phyloP scores from a whole-genome alignment of 2,888 invertebrate genomes.

The Blera fallax region DNA sequence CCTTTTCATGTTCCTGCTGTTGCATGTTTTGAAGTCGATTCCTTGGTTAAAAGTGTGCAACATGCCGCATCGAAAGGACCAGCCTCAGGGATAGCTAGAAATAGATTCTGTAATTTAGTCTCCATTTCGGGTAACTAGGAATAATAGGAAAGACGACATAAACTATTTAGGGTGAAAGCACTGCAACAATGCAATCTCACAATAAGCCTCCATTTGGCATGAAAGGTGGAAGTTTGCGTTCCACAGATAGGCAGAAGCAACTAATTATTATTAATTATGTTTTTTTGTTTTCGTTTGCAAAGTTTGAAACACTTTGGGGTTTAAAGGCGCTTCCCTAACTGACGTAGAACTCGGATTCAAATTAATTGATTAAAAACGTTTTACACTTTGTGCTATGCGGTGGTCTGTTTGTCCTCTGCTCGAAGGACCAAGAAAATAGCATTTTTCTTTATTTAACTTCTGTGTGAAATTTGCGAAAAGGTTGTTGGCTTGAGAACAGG shows the following conservation, averaged over 20 bases:
- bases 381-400: neutral
- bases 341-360: neutral
- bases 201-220: no score
- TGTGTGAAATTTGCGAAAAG: neutral
- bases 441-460: neutral
- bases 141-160: neutral
- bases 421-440: neutral
- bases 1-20: neutral
- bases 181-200: neutral
- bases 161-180: neutral
- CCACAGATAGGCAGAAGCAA: neutral
- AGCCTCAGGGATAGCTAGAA: neutral
- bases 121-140: neutral
- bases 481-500: neutral
- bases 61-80: neutral
- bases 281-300: neutral
- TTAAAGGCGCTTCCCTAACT: no score
- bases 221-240: no score
- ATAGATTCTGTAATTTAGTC: conserved; percentile 1
- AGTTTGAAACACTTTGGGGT: neutral
- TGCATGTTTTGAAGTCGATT: neutral
- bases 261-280: conserved; percentile 6
- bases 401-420: neutral
- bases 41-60: neutral
- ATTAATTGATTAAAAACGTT: conserved; percentile 25